Conservation (phyloP, 2,113 vertebrate genomes). For the Panurus biarmicus region DNA sequence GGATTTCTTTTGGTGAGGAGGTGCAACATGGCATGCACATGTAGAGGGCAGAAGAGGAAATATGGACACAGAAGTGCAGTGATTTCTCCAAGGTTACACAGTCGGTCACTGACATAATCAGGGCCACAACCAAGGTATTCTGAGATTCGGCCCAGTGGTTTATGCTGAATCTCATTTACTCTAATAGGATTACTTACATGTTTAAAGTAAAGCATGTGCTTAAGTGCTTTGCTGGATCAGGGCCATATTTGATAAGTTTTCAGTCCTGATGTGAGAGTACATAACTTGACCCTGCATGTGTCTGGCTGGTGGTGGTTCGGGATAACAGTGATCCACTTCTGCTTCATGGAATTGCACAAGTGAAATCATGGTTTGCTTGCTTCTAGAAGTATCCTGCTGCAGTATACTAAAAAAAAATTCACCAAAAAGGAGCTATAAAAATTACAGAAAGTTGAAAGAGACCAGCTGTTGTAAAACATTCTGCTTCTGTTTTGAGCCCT, state of each 20-base stretch:
- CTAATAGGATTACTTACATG: slow-evolving; percentile 58
- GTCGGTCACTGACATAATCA: slow-evolving; percentile 8
- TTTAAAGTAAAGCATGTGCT: slow-evolving; percentile 60
- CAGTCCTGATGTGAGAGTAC: slow-evolving; percentile 11
- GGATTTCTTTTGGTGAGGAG: background rate
- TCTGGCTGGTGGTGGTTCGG: background rate
- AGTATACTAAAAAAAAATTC: background rate
- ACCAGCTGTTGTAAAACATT: slow-evolving; percentile 45
- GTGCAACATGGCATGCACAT: background rate
- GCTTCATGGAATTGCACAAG: background rate
- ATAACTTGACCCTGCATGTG: background rate
- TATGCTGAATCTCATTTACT: slow-evolving; percentile 52
- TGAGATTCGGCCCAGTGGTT: slow-evolving; percentile 45
- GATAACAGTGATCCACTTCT: background rate
- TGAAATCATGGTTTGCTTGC: background rate
- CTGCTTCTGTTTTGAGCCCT: slow-evolving; percentile 54
- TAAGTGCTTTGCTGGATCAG: slow-evolving; percentile 59
- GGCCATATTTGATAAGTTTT: slow-evolving; percentile 59
- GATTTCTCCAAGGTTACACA: background rate
- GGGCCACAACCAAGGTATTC: slow-evolving; percentile 29
- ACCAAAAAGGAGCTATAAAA: background rate
- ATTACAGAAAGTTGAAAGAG: slow-evolving; percentile 37
- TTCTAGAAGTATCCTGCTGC: slow-evolving; percentile 4
- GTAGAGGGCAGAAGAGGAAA: background rate
- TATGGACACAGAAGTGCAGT: background rate